phyloP scores from a whole-genome alignment of 2,113 vertebrate genomes.

The Phalacrocorax aristotelis region DNA sequence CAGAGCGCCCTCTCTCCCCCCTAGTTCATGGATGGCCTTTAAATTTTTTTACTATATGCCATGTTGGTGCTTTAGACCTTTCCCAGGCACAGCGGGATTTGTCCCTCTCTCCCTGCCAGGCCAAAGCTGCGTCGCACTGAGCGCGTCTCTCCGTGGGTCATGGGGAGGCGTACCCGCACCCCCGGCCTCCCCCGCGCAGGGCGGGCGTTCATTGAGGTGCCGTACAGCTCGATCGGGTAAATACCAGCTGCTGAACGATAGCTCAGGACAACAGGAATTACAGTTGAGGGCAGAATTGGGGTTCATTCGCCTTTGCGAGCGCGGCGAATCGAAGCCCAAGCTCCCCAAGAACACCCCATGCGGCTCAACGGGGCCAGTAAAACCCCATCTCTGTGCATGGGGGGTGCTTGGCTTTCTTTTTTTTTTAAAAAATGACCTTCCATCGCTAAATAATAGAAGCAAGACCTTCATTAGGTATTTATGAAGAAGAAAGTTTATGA shows the following conservation, averaged over 20 bases:
- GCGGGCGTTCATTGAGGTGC: background rate
- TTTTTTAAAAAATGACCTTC: background rate
- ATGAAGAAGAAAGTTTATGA: background rate
- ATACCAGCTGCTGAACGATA: background rate
- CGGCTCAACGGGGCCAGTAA: background rate
- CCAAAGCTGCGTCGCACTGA: background rate
- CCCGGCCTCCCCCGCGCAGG: background rate
- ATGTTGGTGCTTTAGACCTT: background rate
- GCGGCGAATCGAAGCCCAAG: background rate
- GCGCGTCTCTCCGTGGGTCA: background rate
- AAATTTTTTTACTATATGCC: too few species aligned
- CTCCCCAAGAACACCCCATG: background rate
- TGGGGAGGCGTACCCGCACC: background rate
- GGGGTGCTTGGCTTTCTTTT: background rate
- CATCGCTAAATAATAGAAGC: background rate
- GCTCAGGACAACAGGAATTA: background rate
- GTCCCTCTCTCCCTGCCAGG: background rate
- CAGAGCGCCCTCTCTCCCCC: background rate
- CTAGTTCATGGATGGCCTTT: too few species aligned
- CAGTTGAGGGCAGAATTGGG: background rate
- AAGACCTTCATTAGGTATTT: background rate
- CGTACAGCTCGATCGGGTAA: background rate
- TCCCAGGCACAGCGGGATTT: background rate
- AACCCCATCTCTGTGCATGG: background rate
- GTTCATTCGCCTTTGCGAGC: background rate